Evolutionary conservation across 2,797 vertebrate genomes (phyloP).

Genomic region (Peromyscus nudipes): DNA sequence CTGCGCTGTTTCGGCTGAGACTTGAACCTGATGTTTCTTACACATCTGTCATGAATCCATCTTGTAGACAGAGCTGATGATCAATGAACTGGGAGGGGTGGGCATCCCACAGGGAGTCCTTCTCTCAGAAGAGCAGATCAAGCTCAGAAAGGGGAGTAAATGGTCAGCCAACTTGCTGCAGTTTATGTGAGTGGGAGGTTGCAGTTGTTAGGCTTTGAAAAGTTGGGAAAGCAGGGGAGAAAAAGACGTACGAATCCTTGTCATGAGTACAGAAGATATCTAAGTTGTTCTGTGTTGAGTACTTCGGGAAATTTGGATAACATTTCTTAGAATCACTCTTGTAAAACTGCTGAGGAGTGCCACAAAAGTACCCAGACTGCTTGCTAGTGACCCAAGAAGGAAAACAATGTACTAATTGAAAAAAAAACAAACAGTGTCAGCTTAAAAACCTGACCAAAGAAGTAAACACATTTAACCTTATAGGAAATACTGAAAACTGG

Average conservation of each 20-base stretch:
- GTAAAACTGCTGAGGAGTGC: not conserved
- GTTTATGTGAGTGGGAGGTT: not conserved
- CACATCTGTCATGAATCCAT: not conserved
- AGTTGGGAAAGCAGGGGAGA: not conserved
- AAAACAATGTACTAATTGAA: constrained; percentile 6
- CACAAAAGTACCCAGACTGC: not conserved
- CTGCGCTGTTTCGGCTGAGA: not conserved
- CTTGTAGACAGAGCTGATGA: not conserved
- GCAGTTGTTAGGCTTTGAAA: not conserved
- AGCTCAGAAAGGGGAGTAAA: too few relatives aligned
- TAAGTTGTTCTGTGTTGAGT: not conserved
- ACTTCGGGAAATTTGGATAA: not conserved
- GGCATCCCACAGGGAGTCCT: too few relatives aligned
- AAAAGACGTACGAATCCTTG: not conserved
- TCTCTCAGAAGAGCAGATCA: not conserved
- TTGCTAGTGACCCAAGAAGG: not conserved
- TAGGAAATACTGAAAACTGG: not conserved
- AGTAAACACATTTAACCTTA: not conserved
- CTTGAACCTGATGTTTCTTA: not conserved
- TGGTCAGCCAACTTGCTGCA: accelerated
- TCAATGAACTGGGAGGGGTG: not conserved
- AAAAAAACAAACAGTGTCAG: not conserved
- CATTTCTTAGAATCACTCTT: not conserved
- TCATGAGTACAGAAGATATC: not conserved
- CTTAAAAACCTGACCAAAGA: not conserved